Evolutionary conservation across 2,797 vertebrate genomes (phyloP).

Genomic region (Squalus acanthias): DNA sequence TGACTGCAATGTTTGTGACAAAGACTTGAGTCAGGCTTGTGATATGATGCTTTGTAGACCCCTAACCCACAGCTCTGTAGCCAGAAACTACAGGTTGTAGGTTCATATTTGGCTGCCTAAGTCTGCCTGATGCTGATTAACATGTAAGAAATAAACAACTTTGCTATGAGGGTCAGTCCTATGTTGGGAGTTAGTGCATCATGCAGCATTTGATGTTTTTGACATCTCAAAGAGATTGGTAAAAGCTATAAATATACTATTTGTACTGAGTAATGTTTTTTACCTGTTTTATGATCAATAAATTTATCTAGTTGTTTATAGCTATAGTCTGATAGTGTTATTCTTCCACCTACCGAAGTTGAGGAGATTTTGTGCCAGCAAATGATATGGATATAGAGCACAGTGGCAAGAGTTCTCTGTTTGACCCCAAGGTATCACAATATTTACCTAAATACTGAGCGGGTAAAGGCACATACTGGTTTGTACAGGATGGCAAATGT

Average conservation of each 20-base stretch:
- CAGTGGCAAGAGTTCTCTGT: too few relatives aligned
- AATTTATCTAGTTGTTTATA: neutral
- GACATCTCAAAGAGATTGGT: neutral
- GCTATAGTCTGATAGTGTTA: neutral
- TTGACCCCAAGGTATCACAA: too few relatives aligned
- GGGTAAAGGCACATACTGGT: too few relatives aligned
- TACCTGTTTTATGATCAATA: neutral
- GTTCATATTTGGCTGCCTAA: neutral
- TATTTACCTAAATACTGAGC: too few relatives aligned
- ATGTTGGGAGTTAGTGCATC: neutral
- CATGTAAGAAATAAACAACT: neutral
- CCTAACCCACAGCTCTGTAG: too few relatives aligned
- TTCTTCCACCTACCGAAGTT: neutral
- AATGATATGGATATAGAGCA: neutral
- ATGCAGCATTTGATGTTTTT: neutral
- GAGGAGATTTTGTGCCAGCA: neutral
- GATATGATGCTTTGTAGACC: neutral
- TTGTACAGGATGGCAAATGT: too few relatives aligned
- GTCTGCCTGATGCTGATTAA: neutral
- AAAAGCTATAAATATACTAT: neutral
- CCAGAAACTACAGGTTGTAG: neutral
- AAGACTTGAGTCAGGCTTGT: neutral
- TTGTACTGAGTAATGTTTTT: neutral
- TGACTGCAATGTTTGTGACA: neutral
- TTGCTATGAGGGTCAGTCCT: too few relatives aligned